A percentile compares a stretch with the other conserved stretches of the same genome.
These are phyloP conservation scores for Tachysurus vachellii DNA, from an alignment of 2,113 vertebrate species.

Conservation along the genomic window DNA sequence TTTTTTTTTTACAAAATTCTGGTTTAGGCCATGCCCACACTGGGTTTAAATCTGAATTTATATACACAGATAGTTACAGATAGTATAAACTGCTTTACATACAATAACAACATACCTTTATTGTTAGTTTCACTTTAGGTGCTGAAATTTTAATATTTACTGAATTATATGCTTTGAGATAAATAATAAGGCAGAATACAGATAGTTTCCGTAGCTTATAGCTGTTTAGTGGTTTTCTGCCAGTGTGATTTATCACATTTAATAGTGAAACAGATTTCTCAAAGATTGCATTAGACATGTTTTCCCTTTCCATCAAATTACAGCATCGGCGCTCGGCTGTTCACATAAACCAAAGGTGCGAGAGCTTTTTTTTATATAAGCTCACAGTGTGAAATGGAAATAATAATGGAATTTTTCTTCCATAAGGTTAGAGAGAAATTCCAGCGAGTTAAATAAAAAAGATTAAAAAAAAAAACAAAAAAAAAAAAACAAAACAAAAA, in stretches of 20 bases:
- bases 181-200: background rate
- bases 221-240: background rate
- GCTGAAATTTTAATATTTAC: background rate
- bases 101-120: background rate
- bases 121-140: background rate
- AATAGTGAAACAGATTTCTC: background rate
- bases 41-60: background rate
- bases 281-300: slow-evolving; percentile 7
- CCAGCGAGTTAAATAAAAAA: background rate
- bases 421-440: slow-evolving; percentile 6
- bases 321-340: background rate
- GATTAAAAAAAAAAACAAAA: background rate
- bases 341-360: background rate
- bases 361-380: background rate
- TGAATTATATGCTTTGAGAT: background rate
- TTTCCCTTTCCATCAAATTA: slow-evolving; percentile 22
- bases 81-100: background rate
- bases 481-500: background rate
- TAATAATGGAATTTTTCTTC: slow-evolving; percentile 5
- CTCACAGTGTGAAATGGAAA: slow-evolving; percentile 12
- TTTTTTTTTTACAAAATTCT: background rate
- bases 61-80: background rate
- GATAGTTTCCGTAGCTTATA: background rate
- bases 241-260: background rate
- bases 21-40: background rate